Percentiles rank a stretch among this genome's conserved stretches.
These are phyloP conservation scores for Pristionchus exspectatus DNA, from an alignment of 2,888 invertebrate genomes.

Conservation along the genomic window DNA sequence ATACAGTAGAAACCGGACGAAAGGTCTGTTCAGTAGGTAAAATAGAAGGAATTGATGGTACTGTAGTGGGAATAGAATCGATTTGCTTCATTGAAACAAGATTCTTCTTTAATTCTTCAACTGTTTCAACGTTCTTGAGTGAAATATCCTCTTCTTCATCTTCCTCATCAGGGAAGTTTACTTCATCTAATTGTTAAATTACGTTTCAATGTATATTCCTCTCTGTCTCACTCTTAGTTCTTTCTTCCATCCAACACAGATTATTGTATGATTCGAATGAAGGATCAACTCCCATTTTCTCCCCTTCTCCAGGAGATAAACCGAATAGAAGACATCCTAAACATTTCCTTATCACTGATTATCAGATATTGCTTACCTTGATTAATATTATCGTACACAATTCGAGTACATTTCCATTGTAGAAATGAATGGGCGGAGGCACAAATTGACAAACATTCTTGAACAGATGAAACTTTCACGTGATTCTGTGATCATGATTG, in stretches of 20 bases:
- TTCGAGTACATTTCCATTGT: neutral
- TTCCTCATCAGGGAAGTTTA: neutral
- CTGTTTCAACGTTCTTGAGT: no score
- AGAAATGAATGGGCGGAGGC: slow-evolving; percentile 11
- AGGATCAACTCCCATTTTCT: slow-evolving; percentile 26
- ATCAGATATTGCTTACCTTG: neutral
- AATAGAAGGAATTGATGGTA: neutral
- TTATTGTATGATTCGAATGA: slow-evolving; percentile 10
- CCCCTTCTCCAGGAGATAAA: neutral
- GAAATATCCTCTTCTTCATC: neutral
- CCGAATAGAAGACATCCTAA: slow-evolving; percentile 34
- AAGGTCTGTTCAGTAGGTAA: neutral
- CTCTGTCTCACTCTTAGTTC: neutral
- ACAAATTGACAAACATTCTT: slow-evolving; percentile 37
- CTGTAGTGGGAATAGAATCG: neutral
- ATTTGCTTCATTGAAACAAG: slow-evolving; percentile 22
- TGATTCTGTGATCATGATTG: neutral
- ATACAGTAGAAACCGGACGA: neutral
- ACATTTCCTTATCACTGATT: neutral
- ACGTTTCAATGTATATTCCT: neutral
- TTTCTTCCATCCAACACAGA: slow-evolving; percentile 37
- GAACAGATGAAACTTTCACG: neutral
- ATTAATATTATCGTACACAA: neutral
- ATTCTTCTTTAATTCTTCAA: neutral
- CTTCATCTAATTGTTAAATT: neutral